phyloP scores from a whole-genome alignment of 2,113 vertebrate species.

The Pterocles gutturalis region DNA sequence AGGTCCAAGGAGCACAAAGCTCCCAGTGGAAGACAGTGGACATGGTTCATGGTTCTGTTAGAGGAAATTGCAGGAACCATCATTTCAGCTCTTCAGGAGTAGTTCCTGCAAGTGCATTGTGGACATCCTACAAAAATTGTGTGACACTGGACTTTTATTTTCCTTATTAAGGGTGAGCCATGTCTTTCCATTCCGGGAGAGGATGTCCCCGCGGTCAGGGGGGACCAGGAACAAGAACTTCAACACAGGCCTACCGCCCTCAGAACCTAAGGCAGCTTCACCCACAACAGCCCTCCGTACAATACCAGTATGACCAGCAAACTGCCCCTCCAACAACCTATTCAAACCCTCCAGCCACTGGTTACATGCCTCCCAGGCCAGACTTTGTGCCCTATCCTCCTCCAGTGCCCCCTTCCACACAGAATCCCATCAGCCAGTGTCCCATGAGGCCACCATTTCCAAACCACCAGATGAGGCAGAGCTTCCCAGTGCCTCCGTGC shows the following conservation, averaged over 20 bases:
- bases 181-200: constrained; percentile 92
- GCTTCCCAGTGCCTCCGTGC: constrained; percentile 88
- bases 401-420: constrained; percentile 80
- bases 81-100: neutral
- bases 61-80: neutral
- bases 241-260: constrained; percentile 84
- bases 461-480: constrained; percentile 84
- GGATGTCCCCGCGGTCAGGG: constrained; percentile 85
- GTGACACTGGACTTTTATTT: neutral
- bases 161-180: constrained; percentile 69
- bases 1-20: neutral
- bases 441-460: constrained; percentile 85
- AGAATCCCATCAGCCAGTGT: constrained; percentile 82
- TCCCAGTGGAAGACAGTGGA: neutral
- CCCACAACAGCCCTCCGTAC: constrained; percentile 82
- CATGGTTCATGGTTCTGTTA: neutral
- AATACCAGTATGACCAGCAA: constrained; percentile 89
- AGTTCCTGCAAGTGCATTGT: neutral
- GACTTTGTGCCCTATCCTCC: constrained; percentile 92
- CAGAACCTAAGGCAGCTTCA: constrained; percentile 84
- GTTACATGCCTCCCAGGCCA: constrained; percentile 85
- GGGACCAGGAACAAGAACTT: constrained; percentile 80
- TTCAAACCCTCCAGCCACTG: constrained; percentile 75
- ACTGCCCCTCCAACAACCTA: constrained; percentile 79
- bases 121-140: neutral